Conservation (phyloP, 2,113 vertebrate genomes). For the Hylia prasina region DNA sequence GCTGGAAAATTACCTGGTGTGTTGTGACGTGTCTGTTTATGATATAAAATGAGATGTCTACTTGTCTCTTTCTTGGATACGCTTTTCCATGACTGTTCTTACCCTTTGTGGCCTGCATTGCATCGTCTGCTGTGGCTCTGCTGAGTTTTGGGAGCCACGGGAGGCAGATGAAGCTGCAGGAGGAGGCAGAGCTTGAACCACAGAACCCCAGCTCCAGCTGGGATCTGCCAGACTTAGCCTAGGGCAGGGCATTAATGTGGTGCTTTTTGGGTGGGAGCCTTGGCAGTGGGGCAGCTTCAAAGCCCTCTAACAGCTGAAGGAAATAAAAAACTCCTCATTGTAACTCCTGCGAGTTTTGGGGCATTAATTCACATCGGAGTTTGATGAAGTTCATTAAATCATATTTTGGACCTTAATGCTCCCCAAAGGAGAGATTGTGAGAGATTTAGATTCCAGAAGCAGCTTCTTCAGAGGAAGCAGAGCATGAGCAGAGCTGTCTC, state of each 20-base stretch:
- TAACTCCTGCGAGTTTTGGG: not conserved
- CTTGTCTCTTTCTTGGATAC: not conserved
- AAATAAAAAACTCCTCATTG: not conserved
- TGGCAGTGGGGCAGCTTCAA: not conserved
- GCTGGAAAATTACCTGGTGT: constrained; percentile 3
- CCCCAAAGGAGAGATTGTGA: not conserved
- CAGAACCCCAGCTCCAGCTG: not conserved
- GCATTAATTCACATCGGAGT: not conserved
- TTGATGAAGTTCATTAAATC: not conserved
- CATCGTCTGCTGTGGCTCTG: fast-evolving
- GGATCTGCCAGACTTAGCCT: not conserved
- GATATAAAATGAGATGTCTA: not conserved
- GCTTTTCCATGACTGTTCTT: not conserved
- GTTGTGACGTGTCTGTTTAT: not conserved
- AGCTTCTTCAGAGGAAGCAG: not conserved
- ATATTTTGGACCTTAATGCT: not conserved
- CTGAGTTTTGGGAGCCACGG: not conserved
- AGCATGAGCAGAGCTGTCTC: not conserved
- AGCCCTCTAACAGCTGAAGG: not conserved
- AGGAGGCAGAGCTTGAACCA: not conserved
- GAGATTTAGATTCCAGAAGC: not conserved
- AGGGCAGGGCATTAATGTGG: not conserved
- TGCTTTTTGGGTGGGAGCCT: not conserved
- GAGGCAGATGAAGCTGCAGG: not conserved
- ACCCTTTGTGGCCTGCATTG: fast-evolving